Base-by-base conservation (phyloP, 2,888 invertebrate species). In the Oxycera nigricornis region DNA sequence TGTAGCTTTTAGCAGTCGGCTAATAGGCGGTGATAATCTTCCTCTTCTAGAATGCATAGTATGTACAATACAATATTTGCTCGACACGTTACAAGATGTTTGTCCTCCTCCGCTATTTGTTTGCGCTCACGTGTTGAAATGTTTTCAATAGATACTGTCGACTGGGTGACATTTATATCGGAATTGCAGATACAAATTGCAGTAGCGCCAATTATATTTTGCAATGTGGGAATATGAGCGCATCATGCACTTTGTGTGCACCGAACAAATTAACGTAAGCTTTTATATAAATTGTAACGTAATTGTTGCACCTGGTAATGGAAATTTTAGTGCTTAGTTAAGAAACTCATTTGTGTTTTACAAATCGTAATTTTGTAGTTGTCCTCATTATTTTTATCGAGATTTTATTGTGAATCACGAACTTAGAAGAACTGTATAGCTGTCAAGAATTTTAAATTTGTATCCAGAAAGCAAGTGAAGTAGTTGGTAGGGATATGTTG, bases 181-280 rank as follows among this genome's bases (percentile, higher is more conserved):
- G 46, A 46, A 46, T 46, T 46, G 46, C 46, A 46, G 46, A 7
- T 46, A 46, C 46, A 46, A 46, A 46, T 46, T 46, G 46, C 46
- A 46, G 3, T 14, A 7, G 46, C 46, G 14, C 46, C 17, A 46
- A 46, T 46, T 46, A 46, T 46, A 46, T n/a, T 46, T 46, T 46
- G 14, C 17, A 46, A 46, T 46, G 46, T 46, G 46, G 14, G 46
- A 46, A 46, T 17, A n/a, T n/a, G n/a, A n/a, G n/a, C n/a, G n/a
- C n/a, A n/a, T n/a, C n/a, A n/a, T n/a, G n/a, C n/a, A n/a, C n/a
- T n/a, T n/a, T n/a, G n/a, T n/a, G n/a, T n/a, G n/a, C n/a, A n/a
- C n/a, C n/a, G n/a, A n/a, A n/a, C n/a, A n/a, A n/a, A n/a, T n/a
- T n/a, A n/a, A n/a, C n/a, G n/a, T n/a, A n/a, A n/a, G n/a, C n/a